Conservation (phyloP, 92 coral and sea anemone genomes). For the Hydrozoanthus gracilis region DNA sequence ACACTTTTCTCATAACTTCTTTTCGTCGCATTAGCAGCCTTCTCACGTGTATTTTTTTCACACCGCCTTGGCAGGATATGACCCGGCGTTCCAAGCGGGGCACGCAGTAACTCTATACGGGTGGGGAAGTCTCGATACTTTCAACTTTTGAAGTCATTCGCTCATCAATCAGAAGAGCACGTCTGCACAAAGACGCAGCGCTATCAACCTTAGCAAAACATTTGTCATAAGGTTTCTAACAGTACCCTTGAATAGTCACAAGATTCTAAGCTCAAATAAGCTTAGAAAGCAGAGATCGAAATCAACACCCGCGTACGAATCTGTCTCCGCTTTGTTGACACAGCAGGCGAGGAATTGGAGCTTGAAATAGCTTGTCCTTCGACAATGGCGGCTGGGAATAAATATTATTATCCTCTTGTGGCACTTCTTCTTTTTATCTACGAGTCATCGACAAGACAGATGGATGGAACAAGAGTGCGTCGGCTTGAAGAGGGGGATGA, state of each 20-base stretch:
- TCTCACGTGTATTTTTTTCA: constrained; percentile 11
- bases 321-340: not conserved
- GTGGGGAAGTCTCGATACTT: constrained; percentile 9
- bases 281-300: not conserved
- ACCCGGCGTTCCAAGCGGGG: constrained; percentile 26
- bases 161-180: constrained; percentile 24
- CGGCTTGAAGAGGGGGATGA: constrained; percentile 35
- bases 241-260: not conserved
- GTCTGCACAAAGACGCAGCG: constrained; percentile 3
- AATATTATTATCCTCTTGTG: not conserved
- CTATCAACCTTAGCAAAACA: not conserved
- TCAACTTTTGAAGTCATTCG: constrained; percentile 32
- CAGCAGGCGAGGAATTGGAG: not conserved
- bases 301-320: not conserved
- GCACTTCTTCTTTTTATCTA: constrained; percentile 7
- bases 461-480: not conserved
- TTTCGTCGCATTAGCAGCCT: constrained; percentile 30
- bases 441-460: not conserved
- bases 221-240: not conserved
- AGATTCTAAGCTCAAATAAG: not conserved
- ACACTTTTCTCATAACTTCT: not conserved
- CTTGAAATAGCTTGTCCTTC: not conserved
- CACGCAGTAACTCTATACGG: constrained; percentile 44
- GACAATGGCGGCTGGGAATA: constrained; percentile 1
- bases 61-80: constrained; percentile 39